A percentile compares a stretch with the other conserved stretches of the same genome.
Evolutionary conservation across 2,113 vertebrate species (phyloP).

Genomic region (Eudyptes chrysolophus): DNA sequence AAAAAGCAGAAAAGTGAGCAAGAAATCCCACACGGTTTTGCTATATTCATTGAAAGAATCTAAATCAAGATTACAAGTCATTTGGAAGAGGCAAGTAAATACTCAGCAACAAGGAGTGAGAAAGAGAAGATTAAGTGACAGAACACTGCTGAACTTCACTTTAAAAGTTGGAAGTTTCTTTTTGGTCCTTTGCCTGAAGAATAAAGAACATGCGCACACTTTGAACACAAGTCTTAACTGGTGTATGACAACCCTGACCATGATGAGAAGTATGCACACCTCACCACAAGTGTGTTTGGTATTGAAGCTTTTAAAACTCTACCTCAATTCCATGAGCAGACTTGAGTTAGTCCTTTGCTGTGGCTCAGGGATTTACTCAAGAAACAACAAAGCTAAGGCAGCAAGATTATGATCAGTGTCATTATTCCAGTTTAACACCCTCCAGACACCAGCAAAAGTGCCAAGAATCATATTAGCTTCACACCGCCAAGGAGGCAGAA

Average conservation of each 20-base stretch:
- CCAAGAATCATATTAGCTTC: neutral
- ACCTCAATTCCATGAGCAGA: neutral
- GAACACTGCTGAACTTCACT: neutral
- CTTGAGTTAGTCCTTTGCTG: neutral
- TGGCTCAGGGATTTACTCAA: neutral
- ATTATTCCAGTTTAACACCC: neutral
- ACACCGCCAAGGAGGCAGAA: neutral
- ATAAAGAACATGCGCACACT: neutral
- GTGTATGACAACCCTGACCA: neutral
- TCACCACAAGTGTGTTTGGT: neutral
- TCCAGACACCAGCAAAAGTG: neutral
- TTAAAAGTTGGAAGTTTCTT: neutral
- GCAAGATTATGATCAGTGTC: neutral
- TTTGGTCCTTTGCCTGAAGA: neutral
- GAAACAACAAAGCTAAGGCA: neutral
- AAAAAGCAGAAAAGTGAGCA: neutral
- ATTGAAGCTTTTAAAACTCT: neutral
- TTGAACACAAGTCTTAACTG: conserved; percentile 10
- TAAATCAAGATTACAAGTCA: neutral
- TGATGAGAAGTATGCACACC: neutral
- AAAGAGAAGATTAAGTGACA: neutral
- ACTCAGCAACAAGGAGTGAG: neutral
- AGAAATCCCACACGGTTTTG: neutral
- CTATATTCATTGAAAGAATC: neutral
- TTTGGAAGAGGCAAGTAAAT: neutral